Conservation (phyloP, 1,140 invertebrate genomes). For the Littorina saxatilis region DNA sequence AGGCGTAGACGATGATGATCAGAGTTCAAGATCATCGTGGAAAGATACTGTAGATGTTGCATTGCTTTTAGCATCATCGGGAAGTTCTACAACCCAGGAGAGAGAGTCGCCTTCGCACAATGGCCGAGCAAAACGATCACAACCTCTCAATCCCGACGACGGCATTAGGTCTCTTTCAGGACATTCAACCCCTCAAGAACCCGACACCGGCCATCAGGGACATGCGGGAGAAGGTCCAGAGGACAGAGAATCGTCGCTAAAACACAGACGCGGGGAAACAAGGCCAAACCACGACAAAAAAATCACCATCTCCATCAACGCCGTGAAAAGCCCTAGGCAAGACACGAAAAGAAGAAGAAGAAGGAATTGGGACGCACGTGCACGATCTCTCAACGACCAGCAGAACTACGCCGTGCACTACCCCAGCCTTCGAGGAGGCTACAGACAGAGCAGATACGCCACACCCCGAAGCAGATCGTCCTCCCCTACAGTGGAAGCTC, state of each 20-base stretch:
- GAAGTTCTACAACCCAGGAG: no score
- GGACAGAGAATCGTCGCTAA: not conserved
- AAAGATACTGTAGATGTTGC: no score
- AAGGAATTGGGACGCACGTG: not conserved
- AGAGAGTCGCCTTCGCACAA: no score
- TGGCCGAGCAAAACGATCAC: no score
- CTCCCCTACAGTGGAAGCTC: not conserved
- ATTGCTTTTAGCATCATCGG: not conserved
- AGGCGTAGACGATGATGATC: not conserved
- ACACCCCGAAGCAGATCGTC: not conserved
- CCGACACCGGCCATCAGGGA: not conserved
- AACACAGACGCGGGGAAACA: no score
- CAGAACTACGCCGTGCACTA: not conserved
- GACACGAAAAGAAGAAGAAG: not conserved
- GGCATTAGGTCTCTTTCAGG: not conserved
- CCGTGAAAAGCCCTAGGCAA: not conserved
- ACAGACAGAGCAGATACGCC: not conserved
- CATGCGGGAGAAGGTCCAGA: not conserved
- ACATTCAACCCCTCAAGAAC: not conserved
- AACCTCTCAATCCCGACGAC: no score
- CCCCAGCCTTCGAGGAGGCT: not conserved
- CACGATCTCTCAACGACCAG: not conserved
- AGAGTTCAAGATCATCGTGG: not conserved
- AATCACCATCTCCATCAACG: slow-evolving; percentile 23
- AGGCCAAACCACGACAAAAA: not conserved